A percentile compares a stretch with the other conserved stretches of the same genome.
Conservation (phyloP, 1,140 invertebrate genomes). For the Solen grandis region DNA sequence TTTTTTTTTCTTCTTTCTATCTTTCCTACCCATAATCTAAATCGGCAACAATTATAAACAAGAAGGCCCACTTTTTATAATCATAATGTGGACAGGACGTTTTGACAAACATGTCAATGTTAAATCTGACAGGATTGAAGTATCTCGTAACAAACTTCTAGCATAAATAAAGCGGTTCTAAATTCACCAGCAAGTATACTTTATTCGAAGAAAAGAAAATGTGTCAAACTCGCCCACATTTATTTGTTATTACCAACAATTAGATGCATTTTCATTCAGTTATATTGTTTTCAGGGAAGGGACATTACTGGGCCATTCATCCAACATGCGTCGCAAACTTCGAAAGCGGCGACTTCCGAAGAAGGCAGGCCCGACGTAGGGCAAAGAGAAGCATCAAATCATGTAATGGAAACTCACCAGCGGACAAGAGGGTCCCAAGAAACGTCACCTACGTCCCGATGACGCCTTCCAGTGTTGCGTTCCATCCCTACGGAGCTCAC, state of each 20-base stretch:
- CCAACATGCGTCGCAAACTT: slow-evolving; percentile 98
- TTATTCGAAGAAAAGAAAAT: neutral
- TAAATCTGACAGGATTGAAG: neutral
- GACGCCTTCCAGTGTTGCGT: slow-evolving; percentile 62
- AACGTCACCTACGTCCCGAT: slow-evolving; percentile 67
- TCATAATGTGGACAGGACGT: neutral
- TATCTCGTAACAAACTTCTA: neutral
- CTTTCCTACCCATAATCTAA: neutral
- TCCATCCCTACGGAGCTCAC: slow-evolving; percentile 63
- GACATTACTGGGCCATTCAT: slow-evolving; percentile 98
- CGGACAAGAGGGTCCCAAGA: slow-evolving; percentile 25
- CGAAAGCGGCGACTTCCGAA: slow-evolving; percentile 94
- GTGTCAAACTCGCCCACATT: neutral
- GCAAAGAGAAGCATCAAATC: slow-evolving; percentile 64
- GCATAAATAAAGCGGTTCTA: neutral
- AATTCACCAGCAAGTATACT: neutral
- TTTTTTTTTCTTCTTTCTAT: neutral
- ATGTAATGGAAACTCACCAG: neutral
- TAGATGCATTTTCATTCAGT: too few species aligned
- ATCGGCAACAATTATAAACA: neutral
- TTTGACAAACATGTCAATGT: neutral
- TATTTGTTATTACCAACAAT: neutral
- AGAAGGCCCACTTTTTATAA: neutral
- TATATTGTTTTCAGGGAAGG: slow-evolving; percentile 86
- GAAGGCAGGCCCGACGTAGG: slow-evolving; percentile 93